Conservation (phyloP, 2,888 invertebrate genomes). For the Dusona sp. region DNA sequence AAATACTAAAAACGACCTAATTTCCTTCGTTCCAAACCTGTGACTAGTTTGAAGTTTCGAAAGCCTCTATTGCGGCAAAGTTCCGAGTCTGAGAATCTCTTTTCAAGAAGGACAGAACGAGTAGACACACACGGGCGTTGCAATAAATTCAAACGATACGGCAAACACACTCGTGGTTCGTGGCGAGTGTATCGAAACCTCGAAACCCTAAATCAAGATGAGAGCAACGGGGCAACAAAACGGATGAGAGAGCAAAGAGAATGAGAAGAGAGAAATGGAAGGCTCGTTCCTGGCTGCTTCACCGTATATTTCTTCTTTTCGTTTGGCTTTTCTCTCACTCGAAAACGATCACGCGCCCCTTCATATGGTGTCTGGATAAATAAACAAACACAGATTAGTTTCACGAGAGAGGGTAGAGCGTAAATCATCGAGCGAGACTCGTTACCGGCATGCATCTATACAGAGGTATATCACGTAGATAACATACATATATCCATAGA, state of each 20-base stretch:
- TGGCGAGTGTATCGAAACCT: conserved; percentile 81
- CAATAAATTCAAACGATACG: conserved; percentile 67
- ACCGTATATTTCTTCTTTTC: conserved; percentile 48
- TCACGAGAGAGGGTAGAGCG: conserved; percentile 75
- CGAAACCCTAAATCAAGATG: conserved; percentile 82
- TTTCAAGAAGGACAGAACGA: conserved; percentile 33
- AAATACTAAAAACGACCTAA: background rate
- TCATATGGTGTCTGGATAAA: conserved; percentile 78
- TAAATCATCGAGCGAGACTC: conserved; percentile 83
- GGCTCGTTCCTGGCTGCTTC: conserved; percentile 25
- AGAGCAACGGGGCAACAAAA: conserved; percentile 31
- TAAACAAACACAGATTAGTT: conserved; percentile 84
- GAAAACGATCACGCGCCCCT: conserved; percentile 37
- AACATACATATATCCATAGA: conserved; percentile 19
- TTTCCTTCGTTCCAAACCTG: background rate
- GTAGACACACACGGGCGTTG: conserved; percentile 56
- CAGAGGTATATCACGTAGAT: conserved; percentile 54
- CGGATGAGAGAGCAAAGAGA: conserved; percentile 16
- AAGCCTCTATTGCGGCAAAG: background rate
- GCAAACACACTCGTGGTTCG: conserved; percentile 59
- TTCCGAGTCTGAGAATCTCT: conserved; percentile 20
- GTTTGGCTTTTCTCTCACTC: conserved; percentile 55
- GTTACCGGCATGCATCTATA: conserved; percentile 74
- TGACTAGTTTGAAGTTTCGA: background rate
- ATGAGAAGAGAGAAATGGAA: conserved; percentile 31